Evolutionary conservation across 2,797 vertebrate species (phyloP).

Genomic region (Echeneis naucrates): DNA sequence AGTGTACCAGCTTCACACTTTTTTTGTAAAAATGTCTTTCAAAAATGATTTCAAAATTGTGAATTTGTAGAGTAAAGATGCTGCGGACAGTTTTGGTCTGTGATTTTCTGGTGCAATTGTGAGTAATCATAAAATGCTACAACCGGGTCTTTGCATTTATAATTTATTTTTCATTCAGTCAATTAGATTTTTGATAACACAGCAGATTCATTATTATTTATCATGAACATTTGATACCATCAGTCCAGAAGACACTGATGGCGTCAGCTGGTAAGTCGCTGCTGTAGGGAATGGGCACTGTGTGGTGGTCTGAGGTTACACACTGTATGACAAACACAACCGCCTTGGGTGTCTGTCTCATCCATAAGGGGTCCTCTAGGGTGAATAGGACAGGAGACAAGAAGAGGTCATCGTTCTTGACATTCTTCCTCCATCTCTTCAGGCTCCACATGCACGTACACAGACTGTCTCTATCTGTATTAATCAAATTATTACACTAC

Average conservation of each 20-base stretch:
- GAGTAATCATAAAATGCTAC: background rate
- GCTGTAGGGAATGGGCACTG: slow-evolving; percentile 18
- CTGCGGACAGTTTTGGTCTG: background rate
- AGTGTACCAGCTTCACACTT: background rate
- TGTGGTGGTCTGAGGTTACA: slow-evolving; percentile 42
- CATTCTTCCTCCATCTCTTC: slow-evolving; percentile 29
- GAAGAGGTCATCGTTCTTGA: slow-evolving; percentile 38
- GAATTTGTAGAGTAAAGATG: background rate
- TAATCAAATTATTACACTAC: slow-evolving; percentile 45
- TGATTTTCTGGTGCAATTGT: background rate
- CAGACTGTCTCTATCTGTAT: slow-evolving; percentile 33
- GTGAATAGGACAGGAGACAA: slow-evolving; percentile 62
- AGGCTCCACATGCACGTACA: slow-evolving; percentile 47
- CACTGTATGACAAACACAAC: slow-evolving; percentile 52
- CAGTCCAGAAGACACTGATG: background rate
- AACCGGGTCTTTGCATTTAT: background rate
- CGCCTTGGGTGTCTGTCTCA: slow-evolving; percentile 49
- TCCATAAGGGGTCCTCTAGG: slow-evolving; percentile 41
- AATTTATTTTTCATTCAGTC: slow-evolving; percentile 7
- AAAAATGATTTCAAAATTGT: background rate
- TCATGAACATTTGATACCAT: slow-evolving; percentile 12
- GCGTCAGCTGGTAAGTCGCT: slow-evolving; percentile 12
- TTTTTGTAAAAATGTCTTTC: background rate
- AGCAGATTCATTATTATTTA: background rate
- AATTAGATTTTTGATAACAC: slow-evolving; percentile 8